Base-by-base conservation (phyloP, 2,888 invertebrate species). In the Orgyia antiqua region DNA sequence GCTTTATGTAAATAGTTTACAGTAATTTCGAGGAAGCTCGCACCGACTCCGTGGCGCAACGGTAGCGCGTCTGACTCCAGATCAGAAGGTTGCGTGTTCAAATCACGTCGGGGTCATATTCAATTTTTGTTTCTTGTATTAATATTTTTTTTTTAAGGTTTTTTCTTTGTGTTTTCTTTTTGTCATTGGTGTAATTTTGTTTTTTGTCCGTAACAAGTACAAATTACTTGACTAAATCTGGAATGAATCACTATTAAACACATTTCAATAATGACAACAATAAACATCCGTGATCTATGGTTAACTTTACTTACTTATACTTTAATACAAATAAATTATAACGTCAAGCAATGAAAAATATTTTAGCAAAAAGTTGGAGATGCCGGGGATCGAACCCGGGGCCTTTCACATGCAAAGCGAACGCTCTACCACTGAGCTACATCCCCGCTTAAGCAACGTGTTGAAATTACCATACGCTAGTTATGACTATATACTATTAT, bases 391-490 rank as follows among this genome's bases (percentile, higher is more conserved):
- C 93, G 95, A 95, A 95, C 95, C 94, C 95, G 93, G 94, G 95
- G 93, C 95, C 94, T 95, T 94, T 94, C 94, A 94, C 95, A 94
- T 95, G 95, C 95, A 94, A 95, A 95, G 95, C 94, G 94, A 94
- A 94, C 94, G 94, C 95, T 95, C 94, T 94, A 95, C 95, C 95
- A 94, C 94, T 95, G 95, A 95, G 95, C 95, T 95, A 95, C 94
- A 94, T 51, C 45, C 48, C 51, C 48, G 4, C 4, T n/a, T n/a
- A n/a, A n/a, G n/a, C n/a, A n/a, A n/a, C n/a, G n/a, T n/a, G n/a
- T n/a, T n/a, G n/a, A n/a, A n/a, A n/a, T n/a, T n/a, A n/a, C n/a
- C n/a, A n/a, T n/a, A n/a, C n/a, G n/a, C n/a, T n/a, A n/a, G n/a
- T n/a, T n/a, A n/a, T n/a, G n/a, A n/a, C n/a, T n/a, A n/a, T n/a